Evolutionary conservation across 2,797 vertebrate species (phyloP).

Genomic region (Sebastes itinus): DNA sequence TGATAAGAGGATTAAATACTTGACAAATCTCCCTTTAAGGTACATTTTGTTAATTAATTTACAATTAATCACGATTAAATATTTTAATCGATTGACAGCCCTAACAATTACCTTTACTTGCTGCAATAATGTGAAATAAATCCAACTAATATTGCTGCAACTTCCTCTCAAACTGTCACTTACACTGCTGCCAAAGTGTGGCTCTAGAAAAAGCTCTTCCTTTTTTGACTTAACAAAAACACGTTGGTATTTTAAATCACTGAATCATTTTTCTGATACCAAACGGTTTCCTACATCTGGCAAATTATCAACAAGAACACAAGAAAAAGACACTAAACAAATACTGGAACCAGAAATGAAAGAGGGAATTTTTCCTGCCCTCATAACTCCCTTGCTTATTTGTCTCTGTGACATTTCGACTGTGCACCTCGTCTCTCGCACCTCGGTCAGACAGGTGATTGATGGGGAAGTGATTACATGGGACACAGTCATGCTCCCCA

Average conservation of each 20-base stretch:
- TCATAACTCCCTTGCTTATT: not conserved
- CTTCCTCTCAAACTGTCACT: not conserved
- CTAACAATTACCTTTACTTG: not conserved
- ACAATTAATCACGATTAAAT: too few species aligned
- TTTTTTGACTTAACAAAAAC: not conserved
- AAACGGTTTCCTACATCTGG: not conserved
- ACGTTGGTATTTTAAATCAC: not conserved
- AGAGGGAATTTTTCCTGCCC: not conserved
- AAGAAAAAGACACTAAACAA: not conserved
- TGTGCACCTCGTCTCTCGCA: slow-evolving; percentile 1
- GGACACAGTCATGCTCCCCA: slow-evolving; percentile 17
- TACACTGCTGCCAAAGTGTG: not conserved
- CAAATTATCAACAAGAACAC: not conserved
- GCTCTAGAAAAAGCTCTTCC: not conserved
- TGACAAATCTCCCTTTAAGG: too few species aligned
- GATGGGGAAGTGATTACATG: slow-evolving; percentile 44
- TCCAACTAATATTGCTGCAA: not conserved
- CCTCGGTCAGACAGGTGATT: slow-evolving; percentile 44
- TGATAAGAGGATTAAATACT: too few species aligned
- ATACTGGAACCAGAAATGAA: not conserved
- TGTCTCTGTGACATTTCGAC: not conserved
- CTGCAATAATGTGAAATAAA: not conserved
- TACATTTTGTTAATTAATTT: too few species aligned
- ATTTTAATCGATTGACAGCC: too few species aligned
- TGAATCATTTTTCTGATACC: not conserved